Evolutionary conservation across 2,888 invertebrate species (phyloP).

Genomic region (Isoperla grammatica): DNA sequence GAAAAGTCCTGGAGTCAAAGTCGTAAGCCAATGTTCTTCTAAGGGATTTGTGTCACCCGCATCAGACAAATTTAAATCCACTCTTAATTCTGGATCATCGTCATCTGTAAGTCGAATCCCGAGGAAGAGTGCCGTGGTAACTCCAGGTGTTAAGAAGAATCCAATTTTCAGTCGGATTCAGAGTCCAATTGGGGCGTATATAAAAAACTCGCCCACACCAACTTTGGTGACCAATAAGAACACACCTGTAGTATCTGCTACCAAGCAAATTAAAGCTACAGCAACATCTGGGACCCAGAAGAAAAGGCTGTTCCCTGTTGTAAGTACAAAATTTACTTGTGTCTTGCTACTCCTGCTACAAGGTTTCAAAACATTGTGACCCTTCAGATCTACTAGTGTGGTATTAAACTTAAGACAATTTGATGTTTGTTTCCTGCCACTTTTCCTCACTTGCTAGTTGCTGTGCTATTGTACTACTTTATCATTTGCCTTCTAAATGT

Average conservation of each 20-base stretch:
- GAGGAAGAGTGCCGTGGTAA: neutral
- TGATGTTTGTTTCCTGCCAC: too few relatives aligned
- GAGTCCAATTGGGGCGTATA: slow-evolving; percentile 2
- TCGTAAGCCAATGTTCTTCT: neutral
- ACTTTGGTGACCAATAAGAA: neutral
- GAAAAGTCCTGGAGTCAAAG: neutral
- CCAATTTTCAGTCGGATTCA: neutral
- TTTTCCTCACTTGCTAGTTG: too few relatives aligned
- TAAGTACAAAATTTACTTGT: neutral
- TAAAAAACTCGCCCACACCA: neutral
- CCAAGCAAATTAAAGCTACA: too few relatives aligned
- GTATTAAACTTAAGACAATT: too few relatives aligned
- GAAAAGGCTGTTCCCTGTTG: too few relatives aligned
- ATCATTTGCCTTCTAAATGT: too few relatives aligned
- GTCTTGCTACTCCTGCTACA: neutral
- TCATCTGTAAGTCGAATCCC: neutral
- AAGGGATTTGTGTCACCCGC: neutral
- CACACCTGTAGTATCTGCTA: neutral
- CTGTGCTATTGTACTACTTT: too few relatives aligned
- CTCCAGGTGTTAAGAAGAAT: neutral
- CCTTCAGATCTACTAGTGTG: too few relatives aligned
- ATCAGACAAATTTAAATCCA: neutral
- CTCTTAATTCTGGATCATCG: neutral
- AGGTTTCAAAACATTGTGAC: neutral
- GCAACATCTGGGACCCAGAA: too few relatives aligned